Conservation (phyloP, 2,113 vertebrate species). For the Oncorhynchus clarkii region DNA sequence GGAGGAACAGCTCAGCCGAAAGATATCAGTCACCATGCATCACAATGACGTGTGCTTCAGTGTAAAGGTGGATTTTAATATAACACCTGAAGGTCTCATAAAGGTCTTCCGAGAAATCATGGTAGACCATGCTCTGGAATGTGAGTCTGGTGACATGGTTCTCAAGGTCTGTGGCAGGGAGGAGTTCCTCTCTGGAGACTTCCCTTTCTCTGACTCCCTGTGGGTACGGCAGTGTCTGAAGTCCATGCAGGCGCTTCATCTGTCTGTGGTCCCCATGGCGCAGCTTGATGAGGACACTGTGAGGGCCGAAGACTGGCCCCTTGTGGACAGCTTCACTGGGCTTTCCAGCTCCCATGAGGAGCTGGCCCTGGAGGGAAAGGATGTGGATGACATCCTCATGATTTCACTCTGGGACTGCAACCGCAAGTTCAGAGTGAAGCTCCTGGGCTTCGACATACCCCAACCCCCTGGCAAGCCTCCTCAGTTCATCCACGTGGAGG, state of each 20-base stretch:
- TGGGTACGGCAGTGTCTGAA: constrained; percentile 75
- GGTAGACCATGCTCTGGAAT: constrained; percentile 24
- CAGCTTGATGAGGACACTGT: constrained; percentile 58
- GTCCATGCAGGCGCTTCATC: constrained; percentile 61
- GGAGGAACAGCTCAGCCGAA: constrained; percentile 39
- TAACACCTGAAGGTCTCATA: constrained; percentile 54
- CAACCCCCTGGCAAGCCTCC: constrained; percentile 60
- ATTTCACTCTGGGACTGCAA: constrained; percentile 79
- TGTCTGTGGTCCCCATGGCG: constrained; percentile 60
- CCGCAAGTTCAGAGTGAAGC: constrained; percentile 72
- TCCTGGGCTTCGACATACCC: constrained; percentile 75
- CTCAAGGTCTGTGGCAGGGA: constrained; percentile 75
- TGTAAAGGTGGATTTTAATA: constrained; percentile 44
- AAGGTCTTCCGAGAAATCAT: constrained; percentile 46
- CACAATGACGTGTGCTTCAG: constrained; percentile 56
- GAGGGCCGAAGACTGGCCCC: constrained; percentile 61
- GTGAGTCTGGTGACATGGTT: constrained; percentile 45
- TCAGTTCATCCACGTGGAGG: constrained; percentile 63
- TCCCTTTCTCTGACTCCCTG: constrained; percentile 60
- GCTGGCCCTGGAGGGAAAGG: constrained; percentile 64
- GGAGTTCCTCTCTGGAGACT: constrained; percentile 69
- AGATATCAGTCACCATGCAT: constrained; percentile 59
- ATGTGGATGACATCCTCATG: constrained; percentile 72
- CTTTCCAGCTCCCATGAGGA: constrained; percentile 72
- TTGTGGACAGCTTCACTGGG: constrained; percentile 71